A percentile compares a stretch with the other conserved stretches of the same genome.
Evolutionary conservation across 2,888 invertebrate species (phyloP).

Genomic region (Arctia plantaginis): DNA sequence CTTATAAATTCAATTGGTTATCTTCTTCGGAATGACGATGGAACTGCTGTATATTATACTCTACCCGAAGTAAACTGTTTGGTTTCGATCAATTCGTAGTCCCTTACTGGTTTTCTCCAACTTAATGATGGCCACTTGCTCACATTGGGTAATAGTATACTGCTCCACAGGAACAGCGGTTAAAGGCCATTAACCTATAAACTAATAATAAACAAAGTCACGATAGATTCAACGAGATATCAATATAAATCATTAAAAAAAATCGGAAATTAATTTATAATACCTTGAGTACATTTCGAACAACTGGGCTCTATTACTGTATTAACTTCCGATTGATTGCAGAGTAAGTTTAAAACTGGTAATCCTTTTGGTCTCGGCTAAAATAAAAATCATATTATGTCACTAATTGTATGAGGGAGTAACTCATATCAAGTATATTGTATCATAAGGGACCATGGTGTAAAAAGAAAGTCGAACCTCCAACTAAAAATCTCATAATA

Average conservation of each 20-base stretch:
- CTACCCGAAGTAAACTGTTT: not conserved
- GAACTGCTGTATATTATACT: not conserved
- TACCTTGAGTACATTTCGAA: constrained; percentile 14
- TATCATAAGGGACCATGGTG: too few relatives aligned
- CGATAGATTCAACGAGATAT: not conserved
- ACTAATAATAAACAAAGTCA: not conserved
- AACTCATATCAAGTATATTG: too few relatives aligned
- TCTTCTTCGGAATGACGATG: not conserved
- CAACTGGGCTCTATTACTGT: not conserved
- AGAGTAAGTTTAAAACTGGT: not conserved
- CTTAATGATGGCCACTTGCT: not conserved
- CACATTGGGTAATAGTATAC: not conserved
- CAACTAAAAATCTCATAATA: not conserved
- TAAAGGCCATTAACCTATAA: not conserved
- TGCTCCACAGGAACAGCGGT: not conserved
- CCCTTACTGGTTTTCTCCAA: not conserved
- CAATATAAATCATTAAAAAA: not conserved
- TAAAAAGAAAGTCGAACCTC: not conserved
- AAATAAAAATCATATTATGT: not conserved
- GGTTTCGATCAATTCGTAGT: not conserved
- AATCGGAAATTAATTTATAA: not conserved
- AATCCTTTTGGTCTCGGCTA: not conserved
- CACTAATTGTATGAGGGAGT: too few relatives aligned
- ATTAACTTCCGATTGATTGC: not conserved
- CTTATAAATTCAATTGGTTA: not conserved